These are phyloP conservation scores for Drosophila multiciliata DNA, from an alignment of 2,888 invertebrate species.

Conservation along the genomic window DNA sequence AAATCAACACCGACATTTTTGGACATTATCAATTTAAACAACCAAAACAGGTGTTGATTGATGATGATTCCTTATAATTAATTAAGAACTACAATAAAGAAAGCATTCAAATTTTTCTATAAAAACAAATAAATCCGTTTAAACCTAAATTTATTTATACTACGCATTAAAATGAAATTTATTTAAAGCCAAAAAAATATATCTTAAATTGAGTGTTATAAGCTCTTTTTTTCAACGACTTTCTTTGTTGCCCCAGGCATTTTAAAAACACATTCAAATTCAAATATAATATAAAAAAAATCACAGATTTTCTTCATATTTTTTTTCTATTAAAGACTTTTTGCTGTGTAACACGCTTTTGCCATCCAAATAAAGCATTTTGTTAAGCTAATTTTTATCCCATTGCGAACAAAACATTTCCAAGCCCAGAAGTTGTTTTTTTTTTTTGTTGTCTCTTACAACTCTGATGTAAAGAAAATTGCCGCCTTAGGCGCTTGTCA, in stretches of 20 bases:
- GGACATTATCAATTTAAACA: neutral
- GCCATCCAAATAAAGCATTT: constrained; percentile 75
- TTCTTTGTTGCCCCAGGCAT: constrained; percentile 34
- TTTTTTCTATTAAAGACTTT: constrained; percentile 47
- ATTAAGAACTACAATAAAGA: neutral
- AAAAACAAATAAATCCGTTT: neutral
- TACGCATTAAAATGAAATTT: constrained; percentile 58
- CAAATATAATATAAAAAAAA: constrained; percentile 40
- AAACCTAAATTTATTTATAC: constrained; percentile 22
- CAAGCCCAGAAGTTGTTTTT: constrained; percentile 38
- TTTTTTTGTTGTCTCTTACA: constrained; percentile 44
- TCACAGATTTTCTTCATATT: neutral
- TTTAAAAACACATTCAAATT: constrained; percentile 60
- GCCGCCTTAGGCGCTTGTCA: constrained; percentile 56
- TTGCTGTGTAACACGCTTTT: constrained; percentile 74
- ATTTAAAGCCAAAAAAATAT: constrained; percentile 44
- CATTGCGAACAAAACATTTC: constrained; percentile 74
- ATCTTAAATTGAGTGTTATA: constrained; percentile 77
- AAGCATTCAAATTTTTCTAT: neutral
- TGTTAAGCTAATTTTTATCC: constrained; percentile 79
- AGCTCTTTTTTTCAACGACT: constrained; percentile 57
- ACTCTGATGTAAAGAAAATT: constrained; percentile 60
- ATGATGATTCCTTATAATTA: fast-evolving
- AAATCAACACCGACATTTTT: neutral
- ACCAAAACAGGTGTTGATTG: neutral